Conservation (phyloP, 2,888 invertebrate species). For the Dryobotodes eremita region DNA sequence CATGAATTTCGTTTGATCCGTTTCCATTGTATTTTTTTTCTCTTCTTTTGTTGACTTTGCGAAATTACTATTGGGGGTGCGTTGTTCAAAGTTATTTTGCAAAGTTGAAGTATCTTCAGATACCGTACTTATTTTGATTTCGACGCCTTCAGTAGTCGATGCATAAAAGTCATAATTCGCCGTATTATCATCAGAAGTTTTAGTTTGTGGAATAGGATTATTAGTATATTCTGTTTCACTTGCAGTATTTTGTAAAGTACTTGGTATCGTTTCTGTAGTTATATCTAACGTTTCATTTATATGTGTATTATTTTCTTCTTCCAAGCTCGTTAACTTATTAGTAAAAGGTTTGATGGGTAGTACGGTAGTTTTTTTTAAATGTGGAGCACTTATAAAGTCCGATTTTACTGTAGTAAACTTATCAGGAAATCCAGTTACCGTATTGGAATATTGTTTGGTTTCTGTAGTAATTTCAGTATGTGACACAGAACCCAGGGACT, state of each 20-base stretch:
- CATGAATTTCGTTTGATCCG: not conserved
- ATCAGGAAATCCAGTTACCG: slow-evolving; percentile 15
- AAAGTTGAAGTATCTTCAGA: slow-evolving; percentile 14
- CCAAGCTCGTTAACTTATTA: slow-evolving; percentile 10
- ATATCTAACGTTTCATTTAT: slow-evolving; percentile 2
- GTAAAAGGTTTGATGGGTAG: not conserved
- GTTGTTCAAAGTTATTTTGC: slow-evolving; percentile 11
- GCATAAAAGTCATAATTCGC: not conserved
- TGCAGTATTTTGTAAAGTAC: slow-evolving; percentile 16
- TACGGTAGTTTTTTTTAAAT: slow-evolving; percentile 11
- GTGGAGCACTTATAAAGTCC: not conserved
- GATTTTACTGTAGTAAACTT: slow-evolving; percentile 5
- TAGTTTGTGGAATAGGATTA: slow-evolving; percentile 9
- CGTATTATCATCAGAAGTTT: not conserved
- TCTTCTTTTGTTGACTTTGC: slow-evolving; percentile 24
- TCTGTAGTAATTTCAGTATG: slow-evolving; percentile 20
- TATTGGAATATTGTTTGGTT: slow-evolving; percentile 28
- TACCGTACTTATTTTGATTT: slow-evolving; percentile 33
- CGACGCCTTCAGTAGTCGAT: not conserved
- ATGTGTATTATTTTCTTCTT: slow-evolving; percentile 6
- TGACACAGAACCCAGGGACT: not conserved
- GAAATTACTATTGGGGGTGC: slow-evolving; percentile 12
- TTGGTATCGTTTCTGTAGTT: slow-evolving; percentile 12
- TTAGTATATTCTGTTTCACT: slow-evolving; percentile 9
- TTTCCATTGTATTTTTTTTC: not conserved